Evolutionary conservation across 2,113 vertebrate genomes (phyloP).

Genomic region (Siniperca knerii): DNA sequence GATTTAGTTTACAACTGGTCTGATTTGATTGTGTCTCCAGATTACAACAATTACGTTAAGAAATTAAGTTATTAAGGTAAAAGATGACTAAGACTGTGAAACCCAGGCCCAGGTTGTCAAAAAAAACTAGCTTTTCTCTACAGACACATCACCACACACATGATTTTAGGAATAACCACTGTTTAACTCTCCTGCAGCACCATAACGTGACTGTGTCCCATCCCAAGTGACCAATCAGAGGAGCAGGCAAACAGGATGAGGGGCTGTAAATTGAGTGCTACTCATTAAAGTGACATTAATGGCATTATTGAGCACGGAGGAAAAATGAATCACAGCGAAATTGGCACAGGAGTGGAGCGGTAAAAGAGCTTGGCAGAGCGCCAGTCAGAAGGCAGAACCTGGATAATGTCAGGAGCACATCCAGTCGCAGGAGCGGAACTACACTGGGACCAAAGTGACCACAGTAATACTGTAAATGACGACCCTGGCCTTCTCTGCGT

Average conservation of each 20-base stretch:
- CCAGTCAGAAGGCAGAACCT: slow-evolving; percentile 63
- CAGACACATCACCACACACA: neutral
- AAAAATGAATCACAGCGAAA: slow-evolving; percentile 66
- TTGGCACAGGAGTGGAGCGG: slow-evolving; percentile 58
- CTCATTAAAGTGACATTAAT: slow-evolving; percentile 81
- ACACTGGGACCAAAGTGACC: slow-evolving; percentile 22
- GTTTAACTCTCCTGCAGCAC: slow-evolving; percentile 33
- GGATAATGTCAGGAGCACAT: slow-evolving; percentile 56
- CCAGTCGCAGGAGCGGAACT: slow-evolving; percentile 13
- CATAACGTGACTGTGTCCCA: slow-evolving; percentile 38
- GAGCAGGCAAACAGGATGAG: slow-evolving; percentile 54
- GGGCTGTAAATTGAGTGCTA: slow-evolving; percentile 70
- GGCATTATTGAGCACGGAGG: slow-evolving; percentile 69
- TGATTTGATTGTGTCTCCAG: neutral
- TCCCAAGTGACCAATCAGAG: slow-evolving; percentile 66
- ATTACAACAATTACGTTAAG: neutral
- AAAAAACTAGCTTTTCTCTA: neutral
- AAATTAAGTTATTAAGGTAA: no score
- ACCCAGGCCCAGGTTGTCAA: neutral
- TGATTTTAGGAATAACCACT: neutral
- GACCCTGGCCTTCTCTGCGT: neutral
- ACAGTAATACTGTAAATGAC: slow-evolving; percentile 18
- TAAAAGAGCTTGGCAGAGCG: slow-evolving; percentile 57
- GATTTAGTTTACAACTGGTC: neutral
- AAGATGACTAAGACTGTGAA: neutral